Evolutionary conservation across 2,113 vertebrate species (phyloP), one percentile per base, ranked within the genome.

Genomic region (Platichthys flesus): DNA sequence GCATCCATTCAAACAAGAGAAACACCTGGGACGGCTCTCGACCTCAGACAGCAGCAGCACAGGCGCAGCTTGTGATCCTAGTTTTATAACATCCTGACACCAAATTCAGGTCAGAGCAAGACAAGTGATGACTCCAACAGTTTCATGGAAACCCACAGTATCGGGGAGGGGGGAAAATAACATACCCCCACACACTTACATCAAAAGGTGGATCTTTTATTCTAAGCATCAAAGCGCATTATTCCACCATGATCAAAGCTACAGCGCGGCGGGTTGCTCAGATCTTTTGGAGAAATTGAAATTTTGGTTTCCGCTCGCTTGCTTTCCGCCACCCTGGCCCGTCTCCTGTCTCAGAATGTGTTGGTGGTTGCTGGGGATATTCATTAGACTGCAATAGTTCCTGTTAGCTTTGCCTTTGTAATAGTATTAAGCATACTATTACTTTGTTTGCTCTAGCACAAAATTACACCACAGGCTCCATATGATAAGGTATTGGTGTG

Each of bases 131-230:
- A 88, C 79, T 90, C 76, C 31, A 2, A 70, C 71, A 58, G 79
- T 82, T 87, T 82, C 57, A 56, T 60, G 69, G 72, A 84, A 72
- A 59, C 71, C 69, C 62, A 70, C 60, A 67, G 63, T 74, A 76
- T 65, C 55, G 31, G 31, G 69, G 35, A 45, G 57, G 12, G 37
- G 37, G 16, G n/a, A 24, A 20, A 78, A 71, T 4, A 31, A 9
- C 82, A 40, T 3, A 56, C 54, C 9, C 54, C n/a, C 54, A 21
- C 51, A 52, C 21, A 9, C 18, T 67, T 74, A 90, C 90, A 89
- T 91, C 86, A 92, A 90, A 91, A 86, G 86, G 78, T 87, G 40
- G 67, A 81, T 89, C 79, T 90, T 85, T 90, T 86, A 90, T 93
- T 91, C 87, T 78, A 85, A 84, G 73, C 85, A 91, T 91, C 90